These are phyloP conservation scores for Oxyruncus cristatus DNA, from an alignment of 2,113 vertebrate genomes.

Conservation along the genomic window DNA sequence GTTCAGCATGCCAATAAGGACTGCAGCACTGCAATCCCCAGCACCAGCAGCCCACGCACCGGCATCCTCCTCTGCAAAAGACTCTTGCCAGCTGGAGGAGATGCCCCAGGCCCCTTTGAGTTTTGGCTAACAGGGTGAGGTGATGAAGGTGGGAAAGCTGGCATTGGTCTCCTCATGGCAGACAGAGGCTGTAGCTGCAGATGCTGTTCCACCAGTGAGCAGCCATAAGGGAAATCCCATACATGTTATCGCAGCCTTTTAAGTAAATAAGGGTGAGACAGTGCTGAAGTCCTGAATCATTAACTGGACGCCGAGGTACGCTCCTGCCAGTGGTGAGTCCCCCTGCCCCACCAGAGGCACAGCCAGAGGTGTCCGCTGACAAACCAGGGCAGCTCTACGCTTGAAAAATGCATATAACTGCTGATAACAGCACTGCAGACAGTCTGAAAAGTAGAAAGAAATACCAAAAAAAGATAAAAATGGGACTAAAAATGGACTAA, in stretches of 20 bases:
- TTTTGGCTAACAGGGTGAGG: rapidly evolving
- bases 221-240: not conserved
- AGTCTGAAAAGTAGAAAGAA: not conserved
- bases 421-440: not conserved
- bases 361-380: not conserved
- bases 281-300: not conserved
- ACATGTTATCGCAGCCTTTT: not conserved
- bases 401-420: not conserved
- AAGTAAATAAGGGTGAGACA: not conserved
- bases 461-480: not conserved
- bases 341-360: not conserved
- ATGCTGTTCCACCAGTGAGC: not conserved
- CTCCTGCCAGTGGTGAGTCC: not conserved
- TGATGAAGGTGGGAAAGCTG: not conserved
- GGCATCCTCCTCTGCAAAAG: not conserved
- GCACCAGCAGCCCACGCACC: not conserved
- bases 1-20: conserved; percentile 40
- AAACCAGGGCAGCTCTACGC: not conserved
- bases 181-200: not conserved
- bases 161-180: rapidly evolving
- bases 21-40: conserved; percentile 37
- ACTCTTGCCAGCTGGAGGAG: not conserved
- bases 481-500: not conserved
- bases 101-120: not conserved
- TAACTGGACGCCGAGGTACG: rapidly evolving